A percentile compares a stretch with the other conserved stretches of the same genome.
Conservation (phyloP, 2,113 vertebrate species). For the Daboia siamensis region DNA sequence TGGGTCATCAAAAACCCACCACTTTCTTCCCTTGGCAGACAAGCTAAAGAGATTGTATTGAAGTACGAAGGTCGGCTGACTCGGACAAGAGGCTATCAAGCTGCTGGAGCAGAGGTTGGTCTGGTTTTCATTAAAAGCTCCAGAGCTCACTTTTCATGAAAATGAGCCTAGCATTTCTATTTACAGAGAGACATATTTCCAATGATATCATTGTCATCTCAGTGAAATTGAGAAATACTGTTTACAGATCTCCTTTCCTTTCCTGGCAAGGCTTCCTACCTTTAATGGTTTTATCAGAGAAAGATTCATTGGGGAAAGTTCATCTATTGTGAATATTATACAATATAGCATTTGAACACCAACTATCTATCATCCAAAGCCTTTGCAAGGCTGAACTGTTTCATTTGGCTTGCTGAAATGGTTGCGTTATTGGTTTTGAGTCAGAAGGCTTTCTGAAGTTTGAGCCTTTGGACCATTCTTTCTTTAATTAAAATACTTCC, state of each 20-base stretch:
- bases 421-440: background rate
- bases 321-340: background rate
- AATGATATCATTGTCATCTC: background rate
- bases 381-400: background rate
- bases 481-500: slow-evolving; percentile 75
- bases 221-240: fast-evolving
- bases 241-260: background rate
- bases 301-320: background rate
- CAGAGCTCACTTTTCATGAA: background rate
- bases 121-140: slow-evolving; percentile 10
- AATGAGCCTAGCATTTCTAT: background rate
- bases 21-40: slow-evolving; percentile 69
- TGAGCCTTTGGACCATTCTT: slow-evolving; percentile 62
- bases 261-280: background rate
- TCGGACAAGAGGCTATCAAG: slow-evolving; percentile 94
- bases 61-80: slow-evolving; percentile 93
- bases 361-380: background rate
- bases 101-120: slow-evolving; percentile 90
- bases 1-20: background rate
- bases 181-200: background rate
- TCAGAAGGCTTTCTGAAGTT: slow-evolving; percentile 45
- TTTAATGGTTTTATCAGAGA: background rate
- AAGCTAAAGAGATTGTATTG: slow-evolving; percentile 90
- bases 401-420: background rate
- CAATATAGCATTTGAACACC: background rate